Conservation (phyloP, 2,113 vertebrate species). For the Plestiodon gilberti region DNA sequence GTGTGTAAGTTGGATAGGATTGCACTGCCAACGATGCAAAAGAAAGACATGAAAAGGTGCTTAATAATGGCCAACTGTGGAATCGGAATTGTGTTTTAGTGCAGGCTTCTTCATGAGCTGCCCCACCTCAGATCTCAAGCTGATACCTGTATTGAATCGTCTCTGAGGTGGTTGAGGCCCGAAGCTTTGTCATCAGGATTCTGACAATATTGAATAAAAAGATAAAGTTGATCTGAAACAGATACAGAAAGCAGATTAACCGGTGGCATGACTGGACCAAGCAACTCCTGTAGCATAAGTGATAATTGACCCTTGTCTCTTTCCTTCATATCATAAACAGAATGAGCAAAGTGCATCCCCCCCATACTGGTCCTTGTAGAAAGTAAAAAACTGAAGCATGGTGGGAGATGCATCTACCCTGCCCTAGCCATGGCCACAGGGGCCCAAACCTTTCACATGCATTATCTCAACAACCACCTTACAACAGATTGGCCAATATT, state of each 20-base stretch:
- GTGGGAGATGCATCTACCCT: not conserved
- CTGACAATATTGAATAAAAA: slow-evolving; percentile 97
- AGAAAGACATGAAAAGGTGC: not conserved
- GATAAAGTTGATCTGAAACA: slow-evolving; percentile 91
- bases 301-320: not conserved
- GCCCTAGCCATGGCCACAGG: no score
- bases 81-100: not conserved
- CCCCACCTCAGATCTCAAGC: not conserved
- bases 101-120: not conserved
- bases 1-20: no score
- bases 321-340: not conserved
- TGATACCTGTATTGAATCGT: slow-evolving; percentile 89
- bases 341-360: no score
- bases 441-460: not conserved
- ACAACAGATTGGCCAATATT: no score
- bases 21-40: not conserved
- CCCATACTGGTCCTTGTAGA: not conserved
- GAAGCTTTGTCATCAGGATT: slow-evolving; percentile 95
- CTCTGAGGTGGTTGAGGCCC: slow-evolving; percentile 93
- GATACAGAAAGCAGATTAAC: slow-evolving; percentile 24
- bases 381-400: not conserved
- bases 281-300: not conserved
- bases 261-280: no score
- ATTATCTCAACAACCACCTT: no score
- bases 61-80: not conserved